These are phyloP conservation scores for Seira musarum DNA, from an alignment of 2,888 invertebrate genomes.

Conservation along the genomic window DNA sequence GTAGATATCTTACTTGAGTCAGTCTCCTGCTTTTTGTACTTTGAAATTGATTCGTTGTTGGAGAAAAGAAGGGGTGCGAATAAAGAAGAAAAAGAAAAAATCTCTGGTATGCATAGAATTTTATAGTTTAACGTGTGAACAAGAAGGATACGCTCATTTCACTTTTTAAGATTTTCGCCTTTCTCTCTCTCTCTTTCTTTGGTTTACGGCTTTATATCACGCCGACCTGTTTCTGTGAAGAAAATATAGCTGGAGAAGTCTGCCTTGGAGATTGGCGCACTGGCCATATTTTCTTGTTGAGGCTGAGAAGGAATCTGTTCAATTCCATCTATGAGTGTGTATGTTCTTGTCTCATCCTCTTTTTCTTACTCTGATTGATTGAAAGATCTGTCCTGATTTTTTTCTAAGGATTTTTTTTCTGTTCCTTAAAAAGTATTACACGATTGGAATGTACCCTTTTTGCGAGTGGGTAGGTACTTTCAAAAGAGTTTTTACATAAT, in stretches of 20 bases:
- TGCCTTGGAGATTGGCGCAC: not conserved
- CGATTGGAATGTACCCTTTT: not conserved
- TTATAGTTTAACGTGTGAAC: conserved; percentile 11
- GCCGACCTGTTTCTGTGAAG: not conserved
- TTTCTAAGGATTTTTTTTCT: conserved; percentile 3
- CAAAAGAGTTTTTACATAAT: conserved; percentile 18
- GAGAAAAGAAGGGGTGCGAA: not conserved
- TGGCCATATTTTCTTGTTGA: conserved; percentile 9
- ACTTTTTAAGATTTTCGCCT: not conserved
- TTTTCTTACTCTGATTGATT: conserved; percentile 45
- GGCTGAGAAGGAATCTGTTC: conserved; percentile 17
- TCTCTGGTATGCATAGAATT: conserved; percentile 32
- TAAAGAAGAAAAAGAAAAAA: conserved; percentile 11
- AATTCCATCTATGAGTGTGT: conserved; percentile 24
- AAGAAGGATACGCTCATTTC: conserved; percentile 1
- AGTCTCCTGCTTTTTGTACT: not conserved
- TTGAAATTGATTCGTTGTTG: conserved; percentile 12
- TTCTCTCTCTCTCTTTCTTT: not conserved
- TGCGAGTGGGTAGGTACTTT: not conserved
- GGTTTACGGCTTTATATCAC: not conserved
- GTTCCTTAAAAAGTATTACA: not conserved
- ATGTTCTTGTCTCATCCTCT: conserved; percentile 8
- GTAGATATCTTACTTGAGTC: not conserved
- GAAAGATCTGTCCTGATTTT: conserved; percentile 54
- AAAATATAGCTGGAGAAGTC: conserved; percentile 14